These are phyloP conservation scores for Theodoxus fluviatilis DNA, from an alignment of 2,888 invertebrate species.

Conservation along the genomic window DNA sequence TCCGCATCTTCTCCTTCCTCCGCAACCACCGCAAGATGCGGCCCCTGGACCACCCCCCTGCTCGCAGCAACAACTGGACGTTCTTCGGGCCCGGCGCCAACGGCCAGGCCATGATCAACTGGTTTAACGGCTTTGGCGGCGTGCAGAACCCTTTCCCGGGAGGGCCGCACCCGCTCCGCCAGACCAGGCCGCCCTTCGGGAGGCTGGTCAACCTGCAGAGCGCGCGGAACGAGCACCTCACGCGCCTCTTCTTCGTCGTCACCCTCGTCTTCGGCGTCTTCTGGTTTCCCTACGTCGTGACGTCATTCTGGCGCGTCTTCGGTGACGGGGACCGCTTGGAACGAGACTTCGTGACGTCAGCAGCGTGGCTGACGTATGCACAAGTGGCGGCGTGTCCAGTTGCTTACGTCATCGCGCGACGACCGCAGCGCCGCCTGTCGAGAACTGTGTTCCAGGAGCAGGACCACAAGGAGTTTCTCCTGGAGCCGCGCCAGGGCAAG, in stretches of 20 bases:
- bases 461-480: constrained; percentile 35
- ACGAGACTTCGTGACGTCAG: constrained; percentile 39
- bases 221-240: constrained; percentile 54
- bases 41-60: constrained; percentile 52
- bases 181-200: constrained; percentile 38
- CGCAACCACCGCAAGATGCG: constrained; percentile 55
- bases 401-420: constrained; percentile 41
- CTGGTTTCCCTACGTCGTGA: constrained; percentile 54
- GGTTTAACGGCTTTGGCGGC: constrained; percentile 52
- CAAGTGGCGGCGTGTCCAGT: constrained; percentile 54
- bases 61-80: constrained; percentile 57
- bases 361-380: constrained; percentile 52
- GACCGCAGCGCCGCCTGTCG: constrained; percentile 27
- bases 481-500: no score
- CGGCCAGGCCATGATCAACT: constrained; percentile 53
- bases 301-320: constrained; percentile 50
- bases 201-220: constrained; percentile 49
- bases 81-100: constrained; percentile 59
- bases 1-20: constrained; percentile 52
- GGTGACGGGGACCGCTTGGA: constrained; percentile 34
- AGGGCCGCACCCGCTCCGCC: constrained; percentile 36
- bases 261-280: constrained; percentile 43
- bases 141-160: constrained; percentile 41
- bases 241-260: constrained; percentile 50
- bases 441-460: constrained; percentile 26